phyloP scores from a whole-genome alignment of 2,113 vertebrate species.

The Eptatretus burgeri region DNA sequence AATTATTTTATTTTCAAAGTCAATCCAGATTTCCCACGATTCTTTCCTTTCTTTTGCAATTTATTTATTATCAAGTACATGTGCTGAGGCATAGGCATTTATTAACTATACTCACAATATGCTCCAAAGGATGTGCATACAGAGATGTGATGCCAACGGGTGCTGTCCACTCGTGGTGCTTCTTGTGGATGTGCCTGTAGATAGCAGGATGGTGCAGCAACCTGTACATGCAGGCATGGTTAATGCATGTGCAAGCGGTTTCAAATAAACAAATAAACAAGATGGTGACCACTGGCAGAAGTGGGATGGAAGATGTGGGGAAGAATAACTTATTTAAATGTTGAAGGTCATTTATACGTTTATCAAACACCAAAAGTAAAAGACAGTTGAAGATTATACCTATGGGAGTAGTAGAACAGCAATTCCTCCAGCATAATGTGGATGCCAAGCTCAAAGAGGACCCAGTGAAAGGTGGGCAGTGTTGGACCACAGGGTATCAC shows the following conservation, averaged over 20 bases:
- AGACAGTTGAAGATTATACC: conserved; percentile 16
- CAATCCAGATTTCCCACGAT: too few species aligned
- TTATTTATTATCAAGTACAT: too few species aligned
- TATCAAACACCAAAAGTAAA: too few species aligned
- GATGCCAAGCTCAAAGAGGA: conserved; percentile 32
- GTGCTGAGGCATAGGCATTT: too few species aligned
- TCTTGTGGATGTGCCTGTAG: conserved; percentile 56
- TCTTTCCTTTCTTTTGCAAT: too few species aligned
- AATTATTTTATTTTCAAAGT: too few species aligned
- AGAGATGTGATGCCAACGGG: conserved; percentile 37
- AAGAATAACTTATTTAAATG: too few species aligned
- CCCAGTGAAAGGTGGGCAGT: conserved; percentile 52
- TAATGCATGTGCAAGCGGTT: too few species aligned
- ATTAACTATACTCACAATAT: conserved; percentile 24
- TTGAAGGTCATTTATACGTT: too few species aligned
- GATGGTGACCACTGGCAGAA: too few species aligned
- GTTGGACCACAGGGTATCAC: conserved; percentile 27
- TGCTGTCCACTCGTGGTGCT: conserved; percentile 81
- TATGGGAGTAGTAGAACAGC: conserved; percentile 67
- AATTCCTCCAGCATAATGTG: conserved; percentile 39
- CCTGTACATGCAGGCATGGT: conserved; percentile 15
- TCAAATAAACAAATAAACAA: too few species aligned
- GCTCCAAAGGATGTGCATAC: conserved; percentile 55
- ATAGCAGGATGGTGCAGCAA: conserved; percentile 41
- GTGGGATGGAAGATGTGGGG: too few species aligned